Evolutionary conservation across 2,888 invertebrate genomes (phyloP).

Genomic region (Noctuana brunneofusca): DNA sequence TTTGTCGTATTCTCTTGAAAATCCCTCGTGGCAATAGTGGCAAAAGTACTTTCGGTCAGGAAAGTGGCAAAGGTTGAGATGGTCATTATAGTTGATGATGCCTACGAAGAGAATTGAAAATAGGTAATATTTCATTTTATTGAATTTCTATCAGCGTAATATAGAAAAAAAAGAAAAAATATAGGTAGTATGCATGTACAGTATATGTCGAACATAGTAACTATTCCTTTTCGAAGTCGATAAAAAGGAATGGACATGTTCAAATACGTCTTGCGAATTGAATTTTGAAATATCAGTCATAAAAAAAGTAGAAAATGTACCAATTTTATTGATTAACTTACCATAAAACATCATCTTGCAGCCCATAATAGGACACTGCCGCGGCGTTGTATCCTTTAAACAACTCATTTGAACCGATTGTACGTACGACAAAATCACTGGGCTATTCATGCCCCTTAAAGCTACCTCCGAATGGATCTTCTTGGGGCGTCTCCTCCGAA

Average conservation of each 20-base stretch:
- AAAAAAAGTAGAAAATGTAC: too few species aligned
- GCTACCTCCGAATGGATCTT: slow-evolving; percentile 62
- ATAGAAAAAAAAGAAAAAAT: too few species aligned
- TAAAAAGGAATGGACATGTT: too few species aligned
- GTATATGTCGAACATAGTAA: too few species aligned
- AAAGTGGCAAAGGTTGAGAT: slow-evolving; percentile 70
- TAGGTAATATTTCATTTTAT: background rate
- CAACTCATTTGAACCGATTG: slow-evolving; percentile 66
- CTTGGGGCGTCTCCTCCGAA: slow-evolving; percentile 59
- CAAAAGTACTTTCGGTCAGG: slow-evolving; percentile 59
- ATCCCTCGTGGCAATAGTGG: slow-evolving; percentile 74
- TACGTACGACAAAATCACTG: slow-evolving; percentile 61
- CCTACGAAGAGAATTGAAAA: slow-evolving; percentile 49
- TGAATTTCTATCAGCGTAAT: too few species aligned
- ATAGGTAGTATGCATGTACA: too few species aligned
- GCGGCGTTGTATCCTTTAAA: slow-evolving; percentile 62
- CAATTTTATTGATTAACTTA: too few species aligned
- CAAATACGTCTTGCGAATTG: too few species aligned
- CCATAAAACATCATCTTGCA: slow-evolving; percentile 68
- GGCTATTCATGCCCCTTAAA: slow-evolving; percentile 51
- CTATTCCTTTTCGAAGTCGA: too few species aligned
- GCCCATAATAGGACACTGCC: slow-evolving; percentile 68
- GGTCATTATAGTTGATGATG: slow-evolving; percentile 76
- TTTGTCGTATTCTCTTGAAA: slow-evolving; percentile 59
- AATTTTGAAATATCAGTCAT: too few species aligned